Conservation (phyloP, 1,140 invertebrate species). For the Potamilus streckersoni region DNA sequence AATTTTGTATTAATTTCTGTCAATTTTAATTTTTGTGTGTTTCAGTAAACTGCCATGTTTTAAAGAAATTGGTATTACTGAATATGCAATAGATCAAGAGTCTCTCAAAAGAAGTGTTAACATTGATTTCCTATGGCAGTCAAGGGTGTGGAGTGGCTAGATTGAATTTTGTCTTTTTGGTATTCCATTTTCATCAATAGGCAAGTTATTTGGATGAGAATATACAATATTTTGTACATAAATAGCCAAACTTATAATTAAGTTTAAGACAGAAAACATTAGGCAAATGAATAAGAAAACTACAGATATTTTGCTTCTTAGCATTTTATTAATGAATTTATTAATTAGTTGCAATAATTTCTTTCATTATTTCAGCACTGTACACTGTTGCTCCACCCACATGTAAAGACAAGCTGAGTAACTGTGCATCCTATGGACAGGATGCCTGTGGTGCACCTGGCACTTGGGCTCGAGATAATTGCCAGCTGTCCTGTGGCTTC, state of each 20-base stretch:
- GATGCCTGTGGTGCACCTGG: constrained; percentile 38
- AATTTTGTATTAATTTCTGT: no score
- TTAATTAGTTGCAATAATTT: neutral
- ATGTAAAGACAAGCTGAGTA: constrained; percentile 42
- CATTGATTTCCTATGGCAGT: no score
- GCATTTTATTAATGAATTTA: neutral
- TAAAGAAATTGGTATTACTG: no score
- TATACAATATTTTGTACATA: no score
- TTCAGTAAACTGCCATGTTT: no score
- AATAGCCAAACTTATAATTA: neutral
- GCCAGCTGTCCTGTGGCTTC: constrained; percentile 48
- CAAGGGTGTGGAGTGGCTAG: no score
- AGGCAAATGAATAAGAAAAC: neutral
- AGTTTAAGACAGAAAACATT: neutral
- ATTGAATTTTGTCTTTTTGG: no score
- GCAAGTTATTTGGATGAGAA: no score
- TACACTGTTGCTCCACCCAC: constrained; percentile 39
- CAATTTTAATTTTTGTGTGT: no score
- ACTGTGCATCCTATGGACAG: constrained; percentile 45
- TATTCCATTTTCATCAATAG: no score
- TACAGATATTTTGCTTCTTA: neutral
- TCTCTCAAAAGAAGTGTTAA: no score
- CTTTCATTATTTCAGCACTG: constrained; percentile 31
- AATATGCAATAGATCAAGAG: no score
- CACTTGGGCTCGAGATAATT: constrained; percentile 37